Base-by-base conservation (phyloP, 2,113 vertebrate species). In the Phaetusa simplex region DNA sequence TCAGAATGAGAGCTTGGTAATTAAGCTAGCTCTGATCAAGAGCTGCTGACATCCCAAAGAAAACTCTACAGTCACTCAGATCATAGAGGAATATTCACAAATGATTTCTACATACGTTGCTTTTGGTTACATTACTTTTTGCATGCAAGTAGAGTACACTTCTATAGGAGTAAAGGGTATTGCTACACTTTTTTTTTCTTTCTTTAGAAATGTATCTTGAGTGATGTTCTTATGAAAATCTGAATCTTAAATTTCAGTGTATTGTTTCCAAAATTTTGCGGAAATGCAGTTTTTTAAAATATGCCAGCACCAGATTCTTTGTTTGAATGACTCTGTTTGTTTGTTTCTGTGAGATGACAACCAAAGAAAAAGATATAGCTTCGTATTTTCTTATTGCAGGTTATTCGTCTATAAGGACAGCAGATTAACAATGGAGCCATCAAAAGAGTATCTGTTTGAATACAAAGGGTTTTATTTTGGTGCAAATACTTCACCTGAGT, bases 391-490 rank as follows among this genome's bases (percentile, higher is more conserved):
- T 69, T 36, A 16, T 52, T 79, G 38, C 61, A 95, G 86, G 17
- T 58, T 53, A 45, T 70, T 74, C 3, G 4, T 49, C 20, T 30
- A 4, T 29, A 50, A 62, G 21, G 42, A 79, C 24, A 78, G 49
- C 15, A 23, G n/a, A 19, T 61, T 49, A 38, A 47, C 4, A 65
- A 95, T 87, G 91, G 94, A 93, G 34, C 82, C 86, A 56, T 73
- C 66, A 34, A 80, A 82, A 62, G 32, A 92, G 4, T 53, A 88
- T 20, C 5, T 98, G 3, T 96, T 74, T 10, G 66, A 91, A 38
- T 98, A 98, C 87, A 98, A 97, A 88, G 97, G 97, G 38, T 91
- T 86, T 85, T 93, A 96, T 69, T 98, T 98, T 61, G 5, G 2
- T 17, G 1, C 3, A 9, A 9, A 32, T 7, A 6, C 88, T n/a